phyloP scores from a whole-genome alignment of 2,797 vertebrate species.

The Rhynchonycteris naso region DNA sequence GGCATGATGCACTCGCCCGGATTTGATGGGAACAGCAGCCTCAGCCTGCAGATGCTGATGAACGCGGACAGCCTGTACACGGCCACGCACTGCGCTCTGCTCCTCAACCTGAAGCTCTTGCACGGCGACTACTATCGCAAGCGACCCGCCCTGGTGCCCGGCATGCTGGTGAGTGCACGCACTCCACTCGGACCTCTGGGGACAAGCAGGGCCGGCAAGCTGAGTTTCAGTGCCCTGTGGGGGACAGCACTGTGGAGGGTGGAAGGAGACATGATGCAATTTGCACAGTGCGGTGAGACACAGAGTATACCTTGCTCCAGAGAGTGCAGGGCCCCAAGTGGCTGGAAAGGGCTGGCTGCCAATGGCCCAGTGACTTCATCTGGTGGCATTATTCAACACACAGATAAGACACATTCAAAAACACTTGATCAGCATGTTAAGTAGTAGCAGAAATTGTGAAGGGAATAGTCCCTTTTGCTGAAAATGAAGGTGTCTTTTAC shows the following conservation, averaged over 20 bases:
- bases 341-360: background rate
- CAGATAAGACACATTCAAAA: background rate
- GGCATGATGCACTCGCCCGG: constrained; percentile 94
- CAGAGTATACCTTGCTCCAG: too few relatives aligned
- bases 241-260: background rate
- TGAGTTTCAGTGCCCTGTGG: accelerated
- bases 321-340: background rate
- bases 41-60: constrained; percentile 94
- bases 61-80: constrained; percentile 96
- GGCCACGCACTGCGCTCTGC: constrained; percentile 92
- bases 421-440: background rate
- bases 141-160: constrained; percentile 86
- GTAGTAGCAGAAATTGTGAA: background rate
- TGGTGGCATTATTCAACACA: background rate
- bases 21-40: constrained; percentile 88
- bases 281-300: accelerated
- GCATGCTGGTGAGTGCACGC: constrained; percentile 89
- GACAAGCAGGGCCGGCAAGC: background rate
- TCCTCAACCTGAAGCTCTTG: constrained; percentile 96
- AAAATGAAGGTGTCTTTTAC: background rate
- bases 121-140: constrained; percentile 94
- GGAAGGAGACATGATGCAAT: accelerated
- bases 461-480: background rate
- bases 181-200: accelerated
- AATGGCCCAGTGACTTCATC: background rate